phyloP scores from a whole-genome alignment of 2,797 vertebrate species.

The Propithecus perrieri region DNA sequence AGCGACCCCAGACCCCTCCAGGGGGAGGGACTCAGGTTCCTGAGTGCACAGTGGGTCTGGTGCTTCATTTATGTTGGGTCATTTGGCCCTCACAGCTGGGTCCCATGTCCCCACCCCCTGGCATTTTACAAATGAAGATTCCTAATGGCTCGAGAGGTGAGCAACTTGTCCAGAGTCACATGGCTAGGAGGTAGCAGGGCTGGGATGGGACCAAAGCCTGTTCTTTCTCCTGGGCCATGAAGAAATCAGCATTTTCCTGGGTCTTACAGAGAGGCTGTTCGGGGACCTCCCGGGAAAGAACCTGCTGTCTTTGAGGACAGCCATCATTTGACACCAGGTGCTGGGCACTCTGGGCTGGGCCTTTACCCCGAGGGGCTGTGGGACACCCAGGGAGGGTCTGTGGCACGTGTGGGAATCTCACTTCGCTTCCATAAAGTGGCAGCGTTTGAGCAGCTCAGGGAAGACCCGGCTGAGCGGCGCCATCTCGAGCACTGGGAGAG shows the following conservation, averaged over 20 bases:
- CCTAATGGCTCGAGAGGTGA: neutral
- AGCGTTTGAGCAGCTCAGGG: neutral
- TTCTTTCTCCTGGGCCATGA: neutral
- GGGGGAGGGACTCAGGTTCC: neutral
- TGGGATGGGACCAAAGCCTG: neutral
- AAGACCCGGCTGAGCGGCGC: neutral
- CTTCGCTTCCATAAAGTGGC: neutral
- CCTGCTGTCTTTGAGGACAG: neutral
- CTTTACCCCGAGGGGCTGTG: neutral
- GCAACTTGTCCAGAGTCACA: neutral
- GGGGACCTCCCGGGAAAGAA: rapidly evolving
- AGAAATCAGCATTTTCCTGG: neutral
- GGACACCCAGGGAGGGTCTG: neutral
- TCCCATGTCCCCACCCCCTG: rapidly evolving
- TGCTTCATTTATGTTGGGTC: neutral
- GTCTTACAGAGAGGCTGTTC: neutral
- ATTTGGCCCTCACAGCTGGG: neutral
- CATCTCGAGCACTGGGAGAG: neutral
- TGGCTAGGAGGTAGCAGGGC: neutral
- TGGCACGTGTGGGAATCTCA: neutral
- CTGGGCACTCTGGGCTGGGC: rapidly evolving
- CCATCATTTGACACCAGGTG: rapidly evolving
- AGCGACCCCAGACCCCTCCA: rapidly evolving
- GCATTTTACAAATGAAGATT: neutral
- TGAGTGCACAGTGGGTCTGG: neutral